Conservation (phyloP, 2,888 invertebrate genomes). For the Pecten maximus region DNA sequence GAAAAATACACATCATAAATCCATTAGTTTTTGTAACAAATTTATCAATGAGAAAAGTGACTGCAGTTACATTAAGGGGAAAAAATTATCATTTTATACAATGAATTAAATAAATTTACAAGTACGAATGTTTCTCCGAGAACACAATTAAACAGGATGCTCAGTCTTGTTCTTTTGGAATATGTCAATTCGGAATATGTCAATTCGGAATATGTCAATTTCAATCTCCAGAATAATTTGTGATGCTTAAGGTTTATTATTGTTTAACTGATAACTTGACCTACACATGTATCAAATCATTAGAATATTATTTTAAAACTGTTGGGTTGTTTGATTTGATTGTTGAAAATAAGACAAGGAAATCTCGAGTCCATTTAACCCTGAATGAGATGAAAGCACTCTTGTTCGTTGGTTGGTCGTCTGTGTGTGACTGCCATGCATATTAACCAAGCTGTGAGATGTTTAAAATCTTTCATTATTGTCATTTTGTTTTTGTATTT, state of each 20-base stretch:
- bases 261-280: neutral
- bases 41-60: neutral
- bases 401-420: neutral
- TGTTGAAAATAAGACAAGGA: neutral
- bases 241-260: neutral
- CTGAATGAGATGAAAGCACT: neutral
- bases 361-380: neutral
- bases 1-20: neutral
- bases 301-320: neutral
- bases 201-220: too few species aligned
- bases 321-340: neutral
- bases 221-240: neutral
- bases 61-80: too few species aligned
- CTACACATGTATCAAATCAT: neutral
- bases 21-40: neutral
- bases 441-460: neutral
- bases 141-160: neutral
- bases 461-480: neutral
- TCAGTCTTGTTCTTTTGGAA: neutral
- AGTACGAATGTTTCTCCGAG: neutral
- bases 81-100: too few species aligned
- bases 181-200: too few species aligned
- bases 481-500: neutral
- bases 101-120: neutral
- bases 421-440: neutral